Evolutionary conservation across 1,140 invertebrate species (phyloP).

Genomic region (Trichoplusia ni): DNA sequence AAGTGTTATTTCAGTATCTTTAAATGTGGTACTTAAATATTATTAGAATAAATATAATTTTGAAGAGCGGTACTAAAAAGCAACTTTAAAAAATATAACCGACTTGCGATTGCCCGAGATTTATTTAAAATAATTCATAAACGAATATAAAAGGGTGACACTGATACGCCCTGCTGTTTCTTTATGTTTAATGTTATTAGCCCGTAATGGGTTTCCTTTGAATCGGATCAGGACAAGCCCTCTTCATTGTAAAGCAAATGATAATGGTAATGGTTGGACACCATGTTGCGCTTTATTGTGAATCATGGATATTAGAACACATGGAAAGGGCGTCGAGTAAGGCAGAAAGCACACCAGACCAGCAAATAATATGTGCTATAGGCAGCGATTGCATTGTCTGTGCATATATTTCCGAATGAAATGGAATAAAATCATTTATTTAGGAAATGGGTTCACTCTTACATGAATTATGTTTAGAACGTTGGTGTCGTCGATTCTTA

Average conservation of each 20-base stretch:
- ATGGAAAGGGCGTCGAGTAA: slow-evolving; percentile 41
- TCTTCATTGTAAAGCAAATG: slow-evolving; percentile 72
- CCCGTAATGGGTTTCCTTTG: slow-evolving; percentile 61
- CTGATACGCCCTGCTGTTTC: slow-evolving; percentile 72
- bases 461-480: too few relatives aligned
- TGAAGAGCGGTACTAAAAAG: too few relatives aligned
- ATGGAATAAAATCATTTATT: too few relatives aligned
- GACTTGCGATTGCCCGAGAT: slow-evolving; percentile 26
- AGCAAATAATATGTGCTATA: too few relatives aligned
- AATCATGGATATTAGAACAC: slow-evolving; percentile 42
- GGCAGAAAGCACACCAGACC: too few relatives aligned
- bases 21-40: too few relatives aligned
- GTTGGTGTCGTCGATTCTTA: too few relatives aligned
- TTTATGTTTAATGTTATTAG: slow-evolving; percentile 75
- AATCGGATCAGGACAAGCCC: slow-evolving; percentile 56
- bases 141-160: slow-evolving; percentile 70
- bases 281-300: slow-evolving; percentile 66
- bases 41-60: too few relatives aligned
- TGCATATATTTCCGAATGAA: too few relatives aligned
- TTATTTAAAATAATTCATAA: slow-evolving; percentile 57
- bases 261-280: slow-evolving; percentile 68
- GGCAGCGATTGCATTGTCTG: too few relatives aligned
- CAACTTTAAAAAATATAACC: slow-evolving; percentile 1
- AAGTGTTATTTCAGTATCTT: too few relatives aligned
- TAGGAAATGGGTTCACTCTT: too few relatives aligned